Evolutionary conservation across 2,888 invertebrate genomes (phyloP), one percentile per base, ranked within the genome.

Genomic region (Laspeyria flexula): DNA sequence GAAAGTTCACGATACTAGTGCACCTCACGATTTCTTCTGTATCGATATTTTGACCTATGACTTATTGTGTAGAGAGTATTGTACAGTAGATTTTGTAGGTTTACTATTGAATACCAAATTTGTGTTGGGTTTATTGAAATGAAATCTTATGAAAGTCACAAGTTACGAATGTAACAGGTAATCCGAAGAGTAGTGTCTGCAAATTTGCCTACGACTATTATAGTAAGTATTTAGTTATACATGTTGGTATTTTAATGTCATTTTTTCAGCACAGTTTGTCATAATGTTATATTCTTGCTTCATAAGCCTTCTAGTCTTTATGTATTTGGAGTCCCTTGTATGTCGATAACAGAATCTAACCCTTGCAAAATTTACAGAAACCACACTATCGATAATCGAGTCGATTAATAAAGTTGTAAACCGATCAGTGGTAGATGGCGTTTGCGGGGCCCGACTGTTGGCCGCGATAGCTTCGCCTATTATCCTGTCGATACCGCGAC

Each of bases 401-500:
- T 75, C 70, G 73, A 85, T 85, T 85, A 86, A 85, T 83, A 81
- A 78, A 73, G 75, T 78, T 79, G 71, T 78, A 78, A 77, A 79
- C 73, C 76, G 74, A 79, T 76, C 75, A 69, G 66, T 73, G 70
- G 71, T 79, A 82, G 81, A 79, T 78, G 74, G 77, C 64, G 65
- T 62, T 74, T 73, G 75, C 63, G 62, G 68, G 77, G 74, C 69
- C 77, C 71, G 77, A 73, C 71, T 77, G 79, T 79, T 76, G 70
- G 63, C 75, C 56, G 73, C 76, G 77, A 81, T 81, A 77, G 78
- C 66, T 59, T 71, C 71, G 65, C 73, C 83, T 79, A 91, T 92
- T 90, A 92, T 86, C 81, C 78, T 90, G 92, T 92, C 92, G 86
- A 89, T 92, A 88, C 87, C 72, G 75, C 83, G 79, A 81, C 74